Evolutionary conservation across 2,888 invertebrate species (phyloP), one percentile per base, ranked within the genome.

Genomic region (Serripes groenlandicus): DNA sequence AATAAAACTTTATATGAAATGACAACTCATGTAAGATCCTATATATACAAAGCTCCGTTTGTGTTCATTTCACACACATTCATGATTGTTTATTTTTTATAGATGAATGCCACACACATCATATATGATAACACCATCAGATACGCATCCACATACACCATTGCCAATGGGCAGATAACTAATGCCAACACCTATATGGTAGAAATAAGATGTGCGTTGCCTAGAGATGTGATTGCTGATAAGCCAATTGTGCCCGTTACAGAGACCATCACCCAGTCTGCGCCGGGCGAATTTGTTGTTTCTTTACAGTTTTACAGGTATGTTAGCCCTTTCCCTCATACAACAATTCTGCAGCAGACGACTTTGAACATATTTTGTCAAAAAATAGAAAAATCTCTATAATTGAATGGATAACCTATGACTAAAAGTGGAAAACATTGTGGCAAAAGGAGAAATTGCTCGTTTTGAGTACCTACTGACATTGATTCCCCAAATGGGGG

Each of bases 21-120:
- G n/a, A n/a, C n/a, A n/a, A n/a, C n/a, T n/a, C n/a, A n/a, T n/a
- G n/a, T n/a, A n/a, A n/a, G n/a, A n/a, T n/a, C n/a, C n/a, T n/a
- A n/a, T n/a, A n/a, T n/a, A n/a, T n/a, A n/a, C n/a, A n/a, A n/a
- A n/a, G n/a, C n/a, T n/a, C n/a, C n/a, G n/a, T n/a, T n/a, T n/a
- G n/a, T n/a, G n/a, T n/a, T n/a, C n/a, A n/a, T n/a, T n/a, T n/a
- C n/a, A n/a, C n/a, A n/a, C n/a, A n/a, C n/a, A n/a, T n/a, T n/a
- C n/a, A n/a, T n/a, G n/a, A n/a, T 49, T 49, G 9, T 15, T 42
- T 42, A 11, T n/a, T 71, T 49, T 69, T 42, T 81, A 37, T 89
- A 94, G 93, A 72, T 81, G 26, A 94, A 94, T 75, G 76, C 62
- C 0, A 91, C 92, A 0, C 92, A 93, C 81, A 91, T 93, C 34